These are phyloP conservation scores for Plemyria rubiginata DNA, from an alignment of 2,888 invertebrate species.

Conservation along the genomic window DNA sequence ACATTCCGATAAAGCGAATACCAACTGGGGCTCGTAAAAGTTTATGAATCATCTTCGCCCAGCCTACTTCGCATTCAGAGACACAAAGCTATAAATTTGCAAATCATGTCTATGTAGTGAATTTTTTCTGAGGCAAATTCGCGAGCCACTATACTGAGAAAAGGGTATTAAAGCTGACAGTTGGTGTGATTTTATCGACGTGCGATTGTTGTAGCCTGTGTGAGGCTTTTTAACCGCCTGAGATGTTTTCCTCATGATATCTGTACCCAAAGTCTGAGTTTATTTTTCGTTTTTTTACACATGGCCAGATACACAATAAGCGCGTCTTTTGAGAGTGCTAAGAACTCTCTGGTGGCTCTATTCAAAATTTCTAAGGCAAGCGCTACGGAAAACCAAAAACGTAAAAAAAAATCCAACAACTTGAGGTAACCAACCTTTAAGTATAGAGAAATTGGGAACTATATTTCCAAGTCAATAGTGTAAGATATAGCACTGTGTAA, in stretches of 20 bases:
- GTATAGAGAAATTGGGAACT: constrained; percentile 14
- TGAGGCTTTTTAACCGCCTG: constrained; percentile 37
- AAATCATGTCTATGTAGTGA: constrained; percentile 70
- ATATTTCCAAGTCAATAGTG: constrained; percentile 8
- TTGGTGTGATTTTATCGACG: constrained; percentile 59
- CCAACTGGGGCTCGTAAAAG: constrained; percentile 36
- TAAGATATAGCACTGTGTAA: constrained; percentile 5
- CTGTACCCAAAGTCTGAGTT: not conserved
- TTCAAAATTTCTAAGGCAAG: too few relatives aligned
- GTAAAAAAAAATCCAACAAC: too few relatives aligned
- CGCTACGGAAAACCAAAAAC: too few relatives aligned
- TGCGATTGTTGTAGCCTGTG: constrained; percentile 49
- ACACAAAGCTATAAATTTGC: constrained; percentile 68
- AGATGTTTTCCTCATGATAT: constrained; percentile 38
- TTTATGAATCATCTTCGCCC: constrained; percentile 54
- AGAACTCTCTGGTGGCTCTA: too few relatives aligned
- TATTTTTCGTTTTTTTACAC: too few relatives aligned
- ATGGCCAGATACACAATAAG: too few relatives aligned
- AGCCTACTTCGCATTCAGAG: constrained; percentile 70
- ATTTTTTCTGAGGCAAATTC: constrained; percentile 56
- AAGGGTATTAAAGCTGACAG: constrained; percentile 53
- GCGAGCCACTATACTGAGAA: constrained; percentile 59
- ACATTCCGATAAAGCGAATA: constrained; percentile 36
- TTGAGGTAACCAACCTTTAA: not conserved
- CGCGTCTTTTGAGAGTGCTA: too few relatives aligned